phyloP scores from a whole-genome alignment of 2,888 invertebrate species.

The Aspidiotus destructor region DNA sequence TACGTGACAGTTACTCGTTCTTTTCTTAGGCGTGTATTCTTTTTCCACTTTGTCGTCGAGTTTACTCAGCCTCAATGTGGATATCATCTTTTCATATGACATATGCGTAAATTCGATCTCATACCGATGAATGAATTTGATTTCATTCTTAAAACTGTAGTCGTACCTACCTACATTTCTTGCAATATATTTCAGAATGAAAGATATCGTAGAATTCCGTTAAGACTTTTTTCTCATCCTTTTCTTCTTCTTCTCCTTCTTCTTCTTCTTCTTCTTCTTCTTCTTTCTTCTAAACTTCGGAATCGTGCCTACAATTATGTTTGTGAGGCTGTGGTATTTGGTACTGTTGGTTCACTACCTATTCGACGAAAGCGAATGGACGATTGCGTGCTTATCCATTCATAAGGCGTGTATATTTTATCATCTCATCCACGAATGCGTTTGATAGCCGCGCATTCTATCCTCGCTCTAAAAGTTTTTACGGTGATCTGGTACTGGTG shows the following conservation, averaged over 20 bases:
- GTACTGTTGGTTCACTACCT: constrained; percentile 40
- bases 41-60: no score
- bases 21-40: no score
- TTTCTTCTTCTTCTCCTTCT: neutral
- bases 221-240: constrained; percentile 14
- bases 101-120: no score
- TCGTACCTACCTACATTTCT: no score
- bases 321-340: no score
- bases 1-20: constrained; percentile 19
- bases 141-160: no score
- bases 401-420: constrained; percentile 66
- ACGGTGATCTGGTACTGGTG: constrained; percentile 82
- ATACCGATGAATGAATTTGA: no score
- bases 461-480: constrained; percentile 85
- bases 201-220: no score
- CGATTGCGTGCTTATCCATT: constrained; percentile 68
- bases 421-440: constrained; percentile 79
- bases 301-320: no score
- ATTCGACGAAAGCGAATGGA: constrained; percentile 75
- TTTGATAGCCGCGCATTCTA: constrained; percentile 72
- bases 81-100: no score
- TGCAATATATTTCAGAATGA: no score
- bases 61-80: no score
- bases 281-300: neutral
- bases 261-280: neutral